Base-by-base conservation (phyloP, 2,888 invertebrate genomes). In the Leptogaster cylindrica region DNA sequence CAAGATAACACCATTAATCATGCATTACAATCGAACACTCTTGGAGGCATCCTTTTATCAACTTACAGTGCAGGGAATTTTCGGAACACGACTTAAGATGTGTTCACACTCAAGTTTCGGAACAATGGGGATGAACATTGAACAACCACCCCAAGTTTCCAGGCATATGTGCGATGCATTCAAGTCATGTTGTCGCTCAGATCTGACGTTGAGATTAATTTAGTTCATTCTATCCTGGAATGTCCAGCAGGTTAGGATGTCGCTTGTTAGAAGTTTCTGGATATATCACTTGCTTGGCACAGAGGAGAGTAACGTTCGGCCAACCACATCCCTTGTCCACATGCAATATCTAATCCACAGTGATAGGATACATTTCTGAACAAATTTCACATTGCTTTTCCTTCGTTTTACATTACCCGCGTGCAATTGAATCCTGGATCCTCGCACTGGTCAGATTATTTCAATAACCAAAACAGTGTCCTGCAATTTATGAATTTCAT, bases 21-120 rank as follows among this genome's bases (percentile, higher is more conserved):
- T 61, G 61, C 61, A 61, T 61, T 61, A 61, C 61, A 61, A 61
- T 61, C 61, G 61, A 61, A 61, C 44, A 44, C 44, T 28, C 61
- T 61, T 44, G 61, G 18, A 61, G 61, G 61, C 41, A 61, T 61
- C 61, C 61, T 61, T 61, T 61, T 61, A 61, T 61, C 61, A 41
- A 44, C 27, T 61, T 61, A 61, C 28, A 44, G 27, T 44, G 44
- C 44, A 44, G 41, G 27, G 61, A 41, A 61, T 61, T 61, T 61
- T 61, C 27, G 44, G 61, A 44, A 61, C 61, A 61, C 44, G 44
- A 44, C 61, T 61, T 61, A 44, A 61, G 61, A 61, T 44, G 28
- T 61, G 44, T 61, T 61, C 61, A 44, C 44, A 61, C 61, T 44
- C 44, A 20, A 23, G n/a, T n/a, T n/a, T n/a, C n/a, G n/a, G n/a